phyloP scores from a whole-genome alignment of 2,888 invertebrate species.

The Ectobius pallidus region DNA sequence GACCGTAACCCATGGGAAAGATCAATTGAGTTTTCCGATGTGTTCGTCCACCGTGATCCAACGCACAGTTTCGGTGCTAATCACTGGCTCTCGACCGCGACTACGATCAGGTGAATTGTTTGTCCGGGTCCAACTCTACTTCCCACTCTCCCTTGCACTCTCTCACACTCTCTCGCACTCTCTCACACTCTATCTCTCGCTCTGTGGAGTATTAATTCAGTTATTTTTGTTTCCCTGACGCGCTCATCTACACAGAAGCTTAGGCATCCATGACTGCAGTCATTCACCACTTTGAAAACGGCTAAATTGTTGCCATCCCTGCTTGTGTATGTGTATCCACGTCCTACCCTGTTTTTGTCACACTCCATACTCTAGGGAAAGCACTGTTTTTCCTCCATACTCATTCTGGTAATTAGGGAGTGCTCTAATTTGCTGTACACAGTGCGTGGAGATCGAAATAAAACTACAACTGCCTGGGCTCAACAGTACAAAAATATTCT shows the following conservation, averaged over 20 bases:
- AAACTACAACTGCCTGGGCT: neutral
- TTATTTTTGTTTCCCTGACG: constrained; percentile 17
- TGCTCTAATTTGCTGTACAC: neutral
- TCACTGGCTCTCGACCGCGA: neutral
- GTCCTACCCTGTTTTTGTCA: neutral
- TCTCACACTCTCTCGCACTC: neutral
- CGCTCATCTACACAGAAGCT: constrained; percentile 7
- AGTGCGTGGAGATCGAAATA: neutral
- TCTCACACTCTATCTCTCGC: neutral
- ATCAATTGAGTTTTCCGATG: constrained; percentile 9
- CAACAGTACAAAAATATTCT: no score
- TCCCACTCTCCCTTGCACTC: no score
- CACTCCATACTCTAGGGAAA: constrained; percentile 5
- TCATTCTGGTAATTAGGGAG: neutral
- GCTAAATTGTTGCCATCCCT: neutral
- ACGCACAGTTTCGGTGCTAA: constrained; percentile 1
- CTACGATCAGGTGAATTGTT: constrained; percentile 9
- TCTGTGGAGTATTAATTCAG: constrained; percentile 11
- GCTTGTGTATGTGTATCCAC: no score
- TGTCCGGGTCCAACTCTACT: neutral
- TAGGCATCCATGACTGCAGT: neutral
- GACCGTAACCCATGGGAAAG: neutral
- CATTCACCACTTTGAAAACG: neutral
- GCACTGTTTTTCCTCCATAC: neutral
- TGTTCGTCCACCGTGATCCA: neutral